These are phyloP conservation scores for Centroberyx gerrardi DNA, from an alignment of 2,797 vertebrate species.

Conservation along the genomic window DNA sequence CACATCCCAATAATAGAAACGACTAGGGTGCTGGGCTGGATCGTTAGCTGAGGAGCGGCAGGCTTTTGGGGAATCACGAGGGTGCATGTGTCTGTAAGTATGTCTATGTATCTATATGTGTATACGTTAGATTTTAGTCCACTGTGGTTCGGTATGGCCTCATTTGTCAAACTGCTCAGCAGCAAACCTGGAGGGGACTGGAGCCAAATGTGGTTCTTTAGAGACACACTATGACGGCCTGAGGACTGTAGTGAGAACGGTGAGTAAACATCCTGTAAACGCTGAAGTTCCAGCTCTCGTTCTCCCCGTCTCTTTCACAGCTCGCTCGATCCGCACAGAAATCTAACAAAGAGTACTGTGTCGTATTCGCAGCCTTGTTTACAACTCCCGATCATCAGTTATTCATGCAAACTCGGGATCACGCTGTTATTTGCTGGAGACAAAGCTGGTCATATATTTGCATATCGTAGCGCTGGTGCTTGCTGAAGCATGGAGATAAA, in stretches of 20 bases:
- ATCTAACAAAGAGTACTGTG: slow-evolving; percentile 8
- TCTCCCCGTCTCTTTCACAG: slow-evolving; percentile 6
- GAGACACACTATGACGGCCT: slow-evolving; percentile 8
- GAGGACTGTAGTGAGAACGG: slow-evolving; percentile 13
- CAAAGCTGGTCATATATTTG: slow-evolving; percentile 75
- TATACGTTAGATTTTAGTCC: slow-evolving; percentile 25
- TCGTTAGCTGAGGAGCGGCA: slow-evolving; percentile 59
- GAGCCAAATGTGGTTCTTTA: slow-evolving; percentile 32
- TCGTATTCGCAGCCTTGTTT: slow-evolving; percentile 5
- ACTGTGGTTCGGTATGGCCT: slow-evolving; percentile 14
- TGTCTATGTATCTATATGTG: slow-evolving; percentile 8
- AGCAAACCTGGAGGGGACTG: slow-evolving; percentile 21
- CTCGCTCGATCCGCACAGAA: not conserved
- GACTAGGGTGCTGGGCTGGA: slow-evolving; percentile 36
- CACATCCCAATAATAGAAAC: slow-evolving; percentile 72
- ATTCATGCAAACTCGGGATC: slow-evolving; percentile 53
- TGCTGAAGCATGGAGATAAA: slow-evolving; percentile 66
- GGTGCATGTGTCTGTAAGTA: slow-evolving; percentile 19
- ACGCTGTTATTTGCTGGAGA: slow-evolving; percentile 56
- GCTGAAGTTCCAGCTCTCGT: slow-evolving; percentile 21
- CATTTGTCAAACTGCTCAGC: slow-evolving; percentile 58
- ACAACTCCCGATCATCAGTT: slow-evolving; percentile 45
- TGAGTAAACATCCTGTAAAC: slow-evolving; percentile 24
- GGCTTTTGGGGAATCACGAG: slow-evolving; percentile 40
- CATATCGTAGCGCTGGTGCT: slow-evolving; percentile 59